These are phyloP conservation scores for Ophraella communa DNA, from an alignment of 2,888 invertebrate genomes.

Conservation along the genomic window DNA sequence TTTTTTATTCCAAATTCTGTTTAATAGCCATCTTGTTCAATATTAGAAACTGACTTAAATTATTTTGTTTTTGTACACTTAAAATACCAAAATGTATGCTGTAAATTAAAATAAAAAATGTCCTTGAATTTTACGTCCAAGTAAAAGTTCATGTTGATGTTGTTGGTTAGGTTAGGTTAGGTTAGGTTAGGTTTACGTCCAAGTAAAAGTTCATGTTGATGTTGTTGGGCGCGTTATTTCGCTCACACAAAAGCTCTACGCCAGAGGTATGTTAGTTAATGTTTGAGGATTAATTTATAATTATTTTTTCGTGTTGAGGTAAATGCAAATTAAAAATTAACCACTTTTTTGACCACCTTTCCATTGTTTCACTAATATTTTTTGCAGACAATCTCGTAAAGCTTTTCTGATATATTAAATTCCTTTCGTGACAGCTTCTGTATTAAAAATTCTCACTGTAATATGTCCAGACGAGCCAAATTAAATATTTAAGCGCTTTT, in stretches of 20 bases:
- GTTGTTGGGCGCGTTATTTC: neutral
- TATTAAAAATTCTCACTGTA: neutral
- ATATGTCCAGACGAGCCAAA: neutral
- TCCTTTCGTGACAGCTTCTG: neutral
- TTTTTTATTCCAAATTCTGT: too few relatives aligned
- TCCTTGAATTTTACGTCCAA: too few relatives aligned
- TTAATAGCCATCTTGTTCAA: too few relatives aligned
- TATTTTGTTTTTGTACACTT: too few relatives aligned
- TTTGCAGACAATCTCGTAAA: neutral
- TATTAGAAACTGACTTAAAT: too few relatives aligned
- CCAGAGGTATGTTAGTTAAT: neutral
- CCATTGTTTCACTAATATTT: neutral
- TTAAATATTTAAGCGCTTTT: neutral
- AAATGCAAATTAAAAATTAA: neutral
- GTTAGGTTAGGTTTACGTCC: too few relatives aligned
- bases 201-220: neutral
- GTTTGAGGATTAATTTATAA: slow-evolving; percentile 5
- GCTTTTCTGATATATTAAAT: neutral
- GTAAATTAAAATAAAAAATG: too few relatives aligned
- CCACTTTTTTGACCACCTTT: neutral
- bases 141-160: neutral
- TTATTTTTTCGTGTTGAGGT: slow-evolving; percentile 3
- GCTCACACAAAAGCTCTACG: neutral
- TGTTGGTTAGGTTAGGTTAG: too few relatives aligned
- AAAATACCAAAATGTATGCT: too few relatives aligned